phyloP scores from a whole-genome alignment of 2,797 vertebrate genomes.

The Sebastiscus tertius region DNA sequence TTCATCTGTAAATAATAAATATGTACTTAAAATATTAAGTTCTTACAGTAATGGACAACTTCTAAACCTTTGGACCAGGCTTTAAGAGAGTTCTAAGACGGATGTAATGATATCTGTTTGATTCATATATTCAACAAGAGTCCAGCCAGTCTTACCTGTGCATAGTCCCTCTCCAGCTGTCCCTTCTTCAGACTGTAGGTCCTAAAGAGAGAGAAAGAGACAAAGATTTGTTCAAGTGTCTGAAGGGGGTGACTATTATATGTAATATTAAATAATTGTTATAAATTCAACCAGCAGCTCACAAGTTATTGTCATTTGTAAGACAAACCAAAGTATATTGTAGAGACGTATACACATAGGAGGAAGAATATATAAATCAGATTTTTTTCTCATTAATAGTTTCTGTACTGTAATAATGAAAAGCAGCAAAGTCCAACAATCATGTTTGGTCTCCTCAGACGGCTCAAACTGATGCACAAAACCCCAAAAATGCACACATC shows the following conservation, averaged over 20 bases:
- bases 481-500: too few relatives aligned
- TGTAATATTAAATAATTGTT: not conserved
- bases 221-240: not conserved
- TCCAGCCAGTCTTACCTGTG: constrained; percentile 85
- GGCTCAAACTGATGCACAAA: not conserved
- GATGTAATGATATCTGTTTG: not conserved
- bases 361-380: not conserved
- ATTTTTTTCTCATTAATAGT: not conserved
- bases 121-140: not conserved
- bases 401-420: not conserved
- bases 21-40: not conserved
- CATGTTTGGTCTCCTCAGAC: not conserved
- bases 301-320: not conserved
- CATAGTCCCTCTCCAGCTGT: constrained; percentile 95
- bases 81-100: too few relatives aligned
- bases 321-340: not conserved
- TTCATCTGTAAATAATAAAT: not conserved
- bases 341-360: not conserved
- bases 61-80: not conserved
- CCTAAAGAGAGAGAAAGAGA: constrained; percentile 78
- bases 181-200: constrained; percentile 97
- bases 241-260: not conserved
- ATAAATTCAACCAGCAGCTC: not conserved
- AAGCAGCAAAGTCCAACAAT: not conserved
- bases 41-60: not conserved